Percentiles rank a stretch among this genome's conserved stretches.
Conservation (phyloP, 1,140 invertebrate species). For the Glossosoma conforme region DNA sequence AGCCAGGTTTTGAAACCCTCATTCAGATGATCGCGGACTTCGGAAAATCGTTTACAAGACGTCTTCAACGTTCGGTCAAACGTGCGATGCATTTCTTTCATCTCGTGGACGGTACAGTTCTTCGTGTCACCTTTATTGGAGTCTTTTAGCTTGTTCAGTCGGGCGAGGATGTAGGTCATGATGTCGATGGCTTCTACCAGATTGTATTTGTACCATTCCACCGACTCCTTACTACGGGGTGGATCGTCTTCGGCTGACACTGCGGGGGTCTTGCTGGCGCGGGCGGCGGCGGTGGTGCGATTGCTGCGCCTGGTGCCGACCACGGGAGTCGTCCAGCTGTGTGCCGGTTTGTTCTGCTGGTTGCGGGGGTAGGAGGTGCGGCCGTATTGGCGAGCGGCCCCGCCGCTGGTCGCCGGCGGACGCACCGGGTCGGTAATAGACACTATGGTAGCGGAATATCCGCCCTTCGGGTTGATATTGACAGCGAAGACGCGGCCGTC, state of each 20-base stretch:
- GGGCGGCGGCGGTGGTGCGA: not conserved
- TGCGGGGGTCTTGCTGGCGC: not conserved
- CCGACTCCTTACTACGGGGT: constrained; percentile 10
- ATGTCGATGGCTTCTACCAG: constrained; percentile 44
- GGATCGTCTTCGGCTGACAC: not conserved
- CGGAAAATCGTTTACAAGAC: constrained; percentile 39
- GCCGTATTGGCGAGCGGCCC: not conserved
- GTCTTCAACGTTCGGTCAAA: constrained; percentile 41
- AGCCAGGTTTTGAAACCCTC: constrained; percentile 44
- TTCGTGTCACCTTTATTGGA: constrained; percentile 39
- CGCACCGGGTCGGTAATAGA: constrained; percentile 35
- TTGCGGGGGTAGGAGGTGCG: too few species aligned
- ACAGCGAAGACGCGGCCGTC: constrained; percentile 49
- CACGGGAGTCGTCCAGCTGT: constrained; percentile 15
- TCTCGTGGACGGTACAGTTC: constrained; percentile 39
- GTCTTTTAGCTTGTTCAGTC: constrained; percentile 42
- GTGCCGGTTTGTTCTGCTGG: constrained; percentile 17
- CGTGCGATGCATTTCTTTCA: constrained; percentile 39
- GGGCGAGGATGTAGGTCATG: constrained; percentile 41
- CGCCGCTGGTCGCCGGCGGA: not conserved
- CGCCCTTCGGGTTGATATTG: constrained; percentile 44
- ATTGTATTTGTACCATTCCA: constrained; percentile 49
- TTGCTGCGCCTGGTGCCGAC: not conserved
- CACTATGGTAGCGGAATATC: constrained; percentile 49
- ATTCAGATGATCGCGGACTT: constrained; percentile 43